A percentile compares a stretch with the other conserved stretches of the same genome.
Conservation (phyloP, 1,140 invertebrate species). For the Orussus abietinus region DNA sequence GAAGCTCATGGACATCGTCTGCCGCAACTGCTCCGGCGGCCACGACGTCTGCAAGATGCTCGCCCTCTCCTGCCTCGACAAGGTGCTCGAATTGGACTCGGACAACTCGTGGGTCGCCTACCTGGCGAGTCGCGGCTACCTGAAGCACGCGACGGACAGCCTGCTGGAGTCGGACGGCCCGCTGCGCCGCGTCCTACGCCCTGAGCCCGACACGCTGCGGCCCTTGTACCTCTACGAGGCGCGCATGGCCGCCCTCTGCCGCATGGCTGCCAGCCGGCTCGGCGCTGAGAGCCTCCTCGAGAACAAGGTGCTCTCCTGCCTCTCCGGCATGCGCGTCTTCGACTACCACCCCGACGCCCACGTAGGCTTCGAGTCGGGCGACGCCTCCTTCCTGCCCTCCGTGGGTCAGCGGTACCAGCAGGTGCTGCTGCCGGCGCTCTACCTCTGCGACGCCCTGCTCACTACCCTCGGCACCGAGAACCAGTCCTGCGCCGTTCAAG, state of each 20-base stretch:
- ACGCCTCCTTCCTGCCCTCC: conserved; percentile 59
- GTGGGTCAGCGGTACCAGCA: conserved; percentile 70
- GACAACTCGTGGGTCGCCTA: conserved; percentile 71
- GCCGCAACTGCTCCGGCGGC: conserved; percentile 80
- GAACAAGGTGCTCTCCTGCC: conserved; percentile 67
- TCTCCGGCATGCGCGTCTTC: conserved; percentile 76
- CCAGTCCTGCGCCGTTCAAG: conserved; percentile 72
- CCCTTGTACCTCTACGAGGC: conserved; percentile 84
- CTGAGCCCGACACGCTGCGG: conserved; percentile 66
- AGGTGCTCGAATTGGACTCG: conserved; percentile 72
- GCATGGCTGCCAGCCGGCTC: conserved; percentile 65
- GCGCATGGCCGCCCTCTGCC: conserved; percentile 76
- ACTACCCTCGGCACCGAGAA: conserved; percentile 79
- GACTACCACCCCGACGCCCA: conserved; percentile 71
- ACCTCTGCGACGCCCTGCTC: conserved; percentile 75
- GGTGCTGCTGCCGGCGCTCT: conserved; percentile 73
- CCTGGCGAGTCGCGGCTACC: conserved; percentile 73
- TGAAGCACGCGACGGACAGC: conserved; percentile 79
- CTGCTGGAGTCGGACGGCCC: conserved; percentile 71
- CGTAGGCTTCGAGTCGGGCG: conserved; percentile 40
- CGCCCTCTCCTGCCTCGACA: conserved; percentile 75
- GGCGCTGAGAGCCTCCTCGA: conserved; percentile 76
- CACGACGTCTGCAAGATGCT: conserved; percentile 88
- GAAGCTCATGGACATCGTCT: conserved; percentile 76
- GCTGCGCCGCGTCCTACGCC: conserved; percentile 66